Evolutionary conservation across 2,888 invertebrate species (phyloP).

Genomic region (Polia nebulosa): DNA sequence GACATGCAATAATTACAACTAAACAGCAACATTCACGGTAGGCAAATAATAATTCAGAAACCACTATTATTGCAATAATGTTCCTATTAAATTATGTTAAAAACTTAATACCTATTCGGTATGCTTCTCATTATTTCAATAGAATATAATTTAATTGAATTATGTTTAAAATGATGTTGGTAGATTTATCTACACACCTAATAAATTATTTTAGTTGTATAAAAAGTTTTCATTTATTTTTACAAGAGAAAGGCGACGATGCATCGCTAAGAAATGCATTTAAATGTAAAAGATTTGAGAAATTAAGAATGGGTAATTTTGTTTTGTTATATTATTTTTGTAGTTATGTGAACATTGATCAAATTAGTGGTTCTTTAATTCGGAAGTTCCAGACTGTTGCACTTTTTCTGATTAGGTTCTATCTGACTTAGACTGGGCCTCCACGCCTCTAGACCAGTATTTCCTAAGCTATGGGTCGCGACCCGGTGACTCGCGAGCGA

Average conservation of each 20-base stretch:
- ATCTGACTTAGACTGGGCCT: too few species aligned
- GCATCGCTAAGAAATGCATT: background rate
- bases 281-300: background rate
- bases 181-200: conserved; percentile 6
- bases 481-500: too few species aligned
- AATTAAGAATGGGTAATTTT: background rate
- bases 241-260: conserved; percentile 10
- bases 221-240: background rate
- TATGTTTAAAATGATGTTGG: background rate
- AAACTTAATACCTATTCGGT: conserved; percentile 35
- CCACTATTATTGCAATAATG: conserved; percentile 36
- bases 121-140: conserved; percentile 23
- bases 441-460: too few species aligned
- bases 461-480: too few species aligned
- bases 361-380: background rate
- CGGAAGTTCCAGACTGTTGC: background rate
- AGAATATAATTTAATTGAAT: conserved; percentile 35
- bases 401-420: background rate
- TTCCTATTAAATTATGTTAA: conserved; percentile 51
- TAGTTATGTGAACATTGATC: background rate
- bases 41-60: conserved; percentile 54
- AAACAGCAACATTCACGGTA: conserved; percentile 49
- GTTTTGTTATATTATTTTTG: background rate
- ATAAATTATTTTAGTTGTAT: background rate
- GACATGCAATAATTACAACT: conserved; percentile 61